Evolutionary conservation across 2,888 invertebrate species (phyloP).

Genomic region (Sabellastarte sp.): DNA sequence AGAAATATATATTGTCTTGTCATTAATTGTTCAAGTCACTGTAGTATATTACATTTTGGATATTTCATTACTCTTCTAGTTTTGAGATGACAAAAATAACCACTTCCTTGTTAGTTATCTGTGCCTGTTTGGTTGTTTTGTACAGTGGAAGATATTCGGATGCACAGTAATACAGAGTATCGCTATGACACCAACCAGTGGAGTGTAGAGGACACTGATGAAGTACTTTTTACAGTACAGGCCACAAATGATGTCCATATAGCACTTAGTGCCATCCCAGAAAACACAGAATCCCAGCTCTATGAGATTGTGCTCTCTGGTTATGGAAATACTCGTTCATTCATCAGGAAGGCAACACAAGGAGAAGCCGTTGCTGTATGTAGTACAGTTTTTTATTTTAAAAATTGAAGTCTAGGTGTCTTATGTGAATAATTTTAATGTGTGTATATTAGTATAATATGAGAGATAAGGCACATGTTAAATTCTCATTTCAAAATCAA

Average conservation of each 20-base stretch:
- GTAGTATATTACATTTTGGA: too few species aligned
- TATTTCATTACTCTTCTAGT: too few species aligned
- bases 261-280: slow-evolving; percentile 2
- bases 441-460: too few species aligned
- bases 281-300: background rate
- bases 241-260: slow-evolving; percentile 11
- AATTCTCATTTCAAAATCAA: background rate
- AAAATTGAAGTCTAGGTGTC: too few species aligned
- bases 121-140: too few species aligned
- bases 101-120: too few species aligned
- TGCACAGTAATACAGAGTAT: background rate
- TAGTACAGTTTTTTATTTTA: too few species aligned
- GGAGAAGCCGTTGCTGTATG: background rate
- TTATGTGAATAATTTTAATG: too few species aligned
- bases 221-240: slow-evolving; percentile 3
- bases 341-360: background rate
- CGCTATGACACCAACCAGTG: background rate
- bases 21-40: too few species aligned
- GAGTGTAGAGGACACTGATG: background rate
- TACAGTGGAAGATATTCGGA: background rate
- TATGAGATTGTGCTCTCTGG: slow-evolving; percentile 15
- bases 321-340: slow-evolving; percentile 1
- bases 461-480: too few species aligned
- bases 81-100: too few species aligned
- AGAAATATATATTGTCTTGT: too few species aligned